Evolutionary conservation across 2,113 vertebrate species (phyloP).

Genomic region (Recurvirostra avosetta): DNA sequence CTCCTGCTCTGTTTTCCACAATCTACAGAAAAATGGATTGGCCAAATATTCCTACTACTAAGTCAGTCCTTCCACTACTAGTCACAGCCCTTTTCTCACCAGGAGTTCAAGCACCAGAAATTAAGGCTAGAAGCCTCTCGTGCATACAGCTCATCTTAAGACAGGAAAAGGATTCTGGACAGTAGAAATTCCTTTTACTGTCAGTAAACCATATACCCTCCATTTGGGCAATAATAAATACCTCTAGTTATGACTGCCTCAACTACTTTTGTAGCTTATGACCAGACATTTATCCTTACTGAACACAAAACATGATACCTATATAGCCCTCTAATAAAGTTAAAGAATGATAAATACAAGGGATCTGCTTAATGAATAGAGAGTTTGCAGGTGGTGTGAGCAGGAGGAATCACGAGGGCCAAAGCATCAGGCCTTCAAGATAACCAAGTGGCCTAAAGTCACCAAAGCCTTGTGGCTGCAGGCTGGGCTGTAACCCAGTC

Average conservation of each 20-base stretch:
- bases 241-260: neutral
- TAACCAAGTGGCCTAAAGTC: neutral
- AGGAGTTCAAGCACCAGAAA: neutral
- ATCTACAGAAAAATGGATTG: neutral
- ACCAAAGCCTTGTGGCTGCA: neutral
- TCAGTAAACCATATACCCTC: neutral
- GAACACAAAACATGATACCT: neutral
- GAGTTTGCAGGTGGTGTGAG: neutral
- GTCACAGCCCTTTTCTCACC: neutral
- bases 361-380: neutral
- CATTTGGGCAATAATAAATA: neutral
- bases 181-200: neutral
- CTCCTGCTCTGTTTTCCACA: neutral
- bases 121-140: neutral
- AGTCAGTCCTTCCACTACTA: neutral
- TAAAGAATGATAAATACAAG: neutral
- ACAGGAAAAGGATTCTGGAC: neutral
- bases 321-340: neutral
- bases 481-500: neutral
- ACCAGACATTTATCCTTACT: neutral
- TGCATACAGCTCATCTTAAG: neutral
- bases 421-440: neutral
- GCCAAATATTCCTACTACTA: neutral
- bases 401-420: neutral
- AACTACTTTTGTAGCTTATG: neutral